Evolutionary conservation across 2,113 vertebrate genomes (phyloP), one percentile per base, ranked within the genome.

Genomic region (Corvus cornix): DNA sequence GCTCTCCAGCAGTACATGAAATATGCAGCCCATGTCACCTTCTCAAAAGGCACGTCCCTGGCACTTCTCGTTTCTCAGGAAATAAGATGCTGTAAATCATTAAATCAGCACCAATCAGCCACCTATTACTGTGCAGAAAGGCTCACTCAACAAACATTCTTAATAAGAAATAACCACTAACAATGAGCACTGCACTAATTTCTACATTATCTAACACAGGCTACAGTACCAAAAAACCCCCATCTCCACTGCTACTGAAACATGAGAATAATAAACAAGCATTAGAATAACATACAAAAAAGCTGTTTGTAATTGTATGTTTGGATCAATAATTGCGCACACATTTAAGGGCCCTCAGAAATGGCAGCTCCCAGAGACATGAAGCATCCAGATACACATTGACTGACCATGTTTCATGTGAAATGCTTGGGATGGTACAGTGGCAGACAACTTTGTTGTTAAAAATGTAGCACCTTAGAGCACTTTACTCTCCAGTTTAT

Each of bases 81-180:
- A 83, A 56, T 87, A 72, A 90, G 80, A 82, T 2, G 33, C 33
- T 87, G 31, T 30, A 89, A 67, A 79, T 87, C 74, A 46, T 69
- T 83, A 89, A 89, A 89, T 73, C 81, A 93, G 67, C 35, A 87
- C 43, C 64, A 77, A 67, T 88, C 90, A 93, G 73, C n/a, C 73
- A 60, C 39, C 37, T 66, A 67, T 62, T 81, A 67, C 19, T 31
- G 31, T 74, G 37, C 74, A 82, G 74, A 89, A 91, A 79, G 44
- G n/a, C 23, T 70, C 41, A 35, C 74, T 87, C 62, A 60, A 91
- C n/a, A 84, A 82, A 66, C 1, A 4, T 68, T 64, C 43, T 44
- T 39, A n/a, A 62, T 22, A 82, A 35, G 55, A 48, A 81, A 81
- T 59, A 83, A 81, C 27, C 60, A 62, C 41, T 83, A 87, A 84